phyloP scores from a whole-genome alignment of 2,797 vertebrate genomes.

The Eospalax fontanierii region DNA sequence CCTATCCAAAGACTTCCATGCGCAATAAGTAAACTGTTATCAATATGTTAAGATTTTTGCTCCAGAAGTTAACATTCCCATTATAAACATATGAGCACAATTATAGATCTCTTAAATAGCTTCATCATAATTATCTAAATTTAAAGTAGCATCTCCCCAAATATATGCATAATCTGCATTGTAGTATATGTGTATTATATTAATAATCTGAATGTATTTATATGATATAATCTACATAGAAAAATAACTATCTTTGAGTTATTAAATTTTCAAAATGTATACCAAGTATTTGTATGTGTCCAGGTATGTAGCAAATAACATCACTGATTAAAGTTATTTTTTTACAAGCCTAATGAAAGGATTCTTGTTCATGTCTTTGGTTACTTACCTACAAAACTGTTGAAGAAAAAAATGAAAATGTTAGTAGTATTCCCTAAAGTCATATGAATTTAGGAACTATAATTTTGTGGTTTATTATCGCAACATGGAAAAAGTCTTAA shows the following conservation, averaged over 20 bases:
- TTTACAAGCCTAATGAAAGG: background rate
- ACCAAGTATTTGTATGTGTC: background rate
- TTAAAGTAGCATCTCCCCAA: conserved; percentile 8
- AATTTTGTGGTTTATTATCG: conserved; percentile 34
- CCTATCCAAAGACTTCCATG: background rate
- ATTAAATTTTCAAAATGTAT: conserved; percentile 21
- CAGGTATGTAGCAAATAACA: background rate
- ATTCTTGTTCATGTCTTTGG: background rate
- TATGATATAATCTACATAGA: conserved; percentile 9
- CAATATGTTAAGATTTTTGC: background rate
- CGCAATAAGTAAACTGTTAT: background rate
- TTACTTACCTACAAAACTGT: background rate
- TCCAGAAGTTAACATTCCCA: background rate
- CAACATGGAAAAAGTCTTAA: conserved; percentile 53
- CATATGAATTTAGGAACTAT: conserved; percentile 22
- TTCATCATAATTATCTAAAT: conserved; percentile 22
- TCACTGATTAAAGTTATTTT: background rate
- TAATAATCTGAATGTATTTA: background rate
- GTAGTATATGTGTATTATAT: background rate
- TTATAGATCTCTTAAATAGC: background rate
- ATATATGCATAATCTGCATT: conserved; percentile 39
- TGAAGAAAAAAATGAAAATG: background rate
- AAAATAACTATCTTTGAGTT: conserved; percentile 24
- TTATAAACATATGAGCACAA: background rate
- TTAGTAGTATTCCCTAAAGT: background rate